Evolutionary conservation across 2,113 vertebrate genomes (phyloP), one percentile per base, ranked within the genome.

Genomic region (Pseudopipra pipra): DNA sequence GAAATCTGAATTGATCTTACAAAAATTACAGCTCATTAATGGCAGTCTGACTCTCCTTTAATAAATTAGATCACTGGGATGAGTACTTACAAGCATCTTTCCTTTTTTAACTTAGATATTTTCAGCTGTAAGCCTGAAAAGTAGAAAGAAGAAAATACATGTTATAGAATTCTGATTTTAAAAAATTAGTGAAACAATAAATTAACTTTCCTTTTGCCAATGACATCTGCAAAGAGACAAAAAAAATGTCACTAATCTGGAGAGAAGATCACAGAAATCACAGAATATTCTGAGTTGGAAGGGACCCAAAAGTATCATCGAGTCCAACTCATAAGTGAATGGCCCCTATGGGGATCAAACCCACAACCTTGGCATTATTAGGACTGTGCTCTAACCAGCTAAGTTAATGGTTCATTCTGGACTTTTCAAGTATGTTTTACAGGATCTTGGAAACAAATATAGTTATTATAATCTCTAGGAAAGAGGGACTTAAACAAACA

Each of bases 31-130:
- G 23, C 28, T 84, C 5, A 2, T 51, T 82, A 88, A 58, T 24
- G 31, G 35, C 31, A 90, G 12, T 47, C 80, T 46, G 39, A 90
- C 49, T 87, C 87, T 91, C 39, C 52, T 96, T 77, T 77, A 96
- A 90, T 72, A 67, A 90, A 90, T 78, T 20, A 85, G 15, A 44
- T 78, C 20, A 75, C 46, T 74, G 44, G 66, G 43, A 55, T 44
- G 51, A 82, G 43, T 98, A 99, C 99, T 99, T 98, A 99, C 99
- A 99, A 96, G 97, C 99, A 99, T 77, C 99, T 98, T 73, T 99
- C 99, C 72, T 98, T 99, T 96, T 99, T 99, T 97, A 99, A 92
- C 96, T 99, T 99, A 96, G 95, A 98, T 97, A 99, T 98, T 98
- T 99, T 99, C 88, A 98, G 90, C 95, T 99, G 98, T 92, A 99